Evolutionary conservation across 2,797 vertebrate species (phyloP).

Genomic region (Neosilurus hyrtlii): DNA sequence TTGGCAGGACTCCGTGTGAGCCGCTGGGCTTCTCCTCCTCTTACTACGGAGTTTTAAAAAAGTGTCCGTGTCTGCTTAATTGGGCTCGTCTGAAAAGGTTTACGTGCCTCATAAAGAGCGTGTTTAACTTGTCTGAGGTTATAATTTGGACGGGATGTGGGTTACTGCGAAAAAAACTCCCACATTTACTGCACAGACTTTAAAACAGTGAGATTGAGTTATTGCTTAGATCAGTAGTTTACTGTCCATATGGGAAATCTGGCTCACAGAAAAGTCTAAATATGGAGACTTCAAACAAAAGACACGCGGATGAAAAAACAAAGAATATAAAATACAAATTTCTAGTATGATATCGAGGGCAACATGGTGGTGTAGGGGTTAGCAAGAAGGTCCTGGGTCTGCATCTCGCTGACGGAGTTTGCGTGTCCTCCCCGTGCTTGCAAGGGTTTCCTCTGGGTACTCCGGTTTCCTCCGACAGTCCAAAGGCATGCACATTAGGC

Average conservation of each 20-base stretch:
- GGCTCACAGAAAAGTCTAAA: not conserved
- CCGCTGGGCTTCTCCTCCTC: slow-evolving; percentile 30
- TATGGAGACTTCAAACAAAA: not conserved
- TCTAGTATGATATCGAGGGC: too few relatives aligned
- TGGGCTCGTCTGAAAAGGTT: slow-evolving; percentile 15
- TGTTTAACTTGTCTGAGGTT: slow-evolving; percentile 26
- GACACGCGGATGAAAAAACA: not conserved
- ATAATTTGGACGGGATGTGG: not conserved
- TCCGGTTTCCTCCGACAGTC: too few relatives aligned
- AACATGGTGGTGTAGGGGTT: too few relatives aligned
- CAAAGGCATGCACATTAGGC: too few relatives aligned
- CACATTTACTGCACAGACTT: not conserved
- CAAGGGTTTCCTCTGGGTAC: too few relatives aligned
- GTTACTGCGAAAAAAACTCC: not conserved
- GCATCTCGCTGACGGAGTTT: too few relatives aligned
- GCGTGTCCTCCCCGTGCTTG: too few relatives aligned
- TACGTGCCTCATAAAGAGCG: slow-evolving; percentile 13
- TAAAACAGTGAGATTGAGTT: not conserved
- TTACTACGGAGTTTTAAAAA: slow-evolving; percentile 23
- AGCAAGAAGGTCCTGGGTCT: too few relatives aligned
- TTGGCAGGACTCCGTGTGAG: slow-evolving; percentile 8
- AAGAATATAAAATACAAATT: not conserved
- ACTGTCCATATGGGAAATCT: not conserved
- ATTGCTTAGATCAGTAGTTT: not conserved
- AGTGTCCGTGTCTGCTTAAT: not conserved